These are phyloP conservation scores for Tricholaema leucomelas DNA, from an alignment of 2,113 vertebrate genomes.

Conservation along the genomic window DNA sequence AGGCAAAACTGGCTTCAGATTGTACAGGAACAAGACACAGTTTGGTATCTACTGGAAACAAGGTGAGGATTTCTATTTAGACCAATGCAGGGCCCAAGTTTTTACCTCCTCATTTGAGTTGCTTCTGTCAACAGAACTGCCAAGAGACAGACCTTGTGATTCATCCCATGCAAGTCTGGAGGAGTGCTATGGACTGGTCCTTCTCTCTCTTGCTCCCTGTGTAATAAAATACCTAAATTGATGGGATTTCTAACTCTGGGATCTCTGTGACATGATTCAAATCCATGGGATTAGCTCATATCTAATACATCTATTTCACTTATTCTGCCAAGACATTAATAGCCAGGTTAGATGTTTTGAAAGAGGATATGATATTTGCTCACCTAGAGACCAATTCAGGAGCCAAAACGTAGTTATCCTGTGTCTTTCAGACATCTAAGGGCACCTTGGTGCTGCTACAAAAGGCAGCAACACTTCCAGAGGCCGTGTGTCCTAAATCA, in stretches of 20 bases:
- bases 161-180: background rate
- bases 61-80: background rate
- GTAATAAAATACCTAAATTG: background rate
- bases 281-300: background rate
- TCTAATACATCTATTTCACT: background rate
- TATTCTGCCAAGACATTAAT: background rate
- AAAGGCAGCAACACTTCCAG: background rate
- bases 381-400: background rate
- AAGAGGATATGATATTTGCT: background rate
- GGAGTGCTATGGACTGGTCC: rapidly evolving
- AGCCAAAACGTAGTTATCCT: background rate
- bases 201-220: rapidly evolving
- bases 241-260: background rate
- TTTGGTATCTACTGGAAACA: background rate
- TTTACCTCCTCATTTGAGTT: background rate
- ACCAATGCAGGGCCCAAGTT: background rate
- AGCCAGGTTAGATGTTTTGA: background rate
- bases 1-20: background rate
- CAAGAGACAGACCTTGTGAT: rapidly evolving
- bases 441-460: background rate
- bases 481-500: background rate
- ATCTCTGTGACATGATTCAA: background rate
- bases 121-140: background rate
- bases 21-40: background rate
- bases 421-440: background rate